Evolutionary conservation across 1,140 invertebrate species (phyloP), one percentile per base, ranked within the genome.

Genomic region (Pseudomyrmex pallidus): DNA sequence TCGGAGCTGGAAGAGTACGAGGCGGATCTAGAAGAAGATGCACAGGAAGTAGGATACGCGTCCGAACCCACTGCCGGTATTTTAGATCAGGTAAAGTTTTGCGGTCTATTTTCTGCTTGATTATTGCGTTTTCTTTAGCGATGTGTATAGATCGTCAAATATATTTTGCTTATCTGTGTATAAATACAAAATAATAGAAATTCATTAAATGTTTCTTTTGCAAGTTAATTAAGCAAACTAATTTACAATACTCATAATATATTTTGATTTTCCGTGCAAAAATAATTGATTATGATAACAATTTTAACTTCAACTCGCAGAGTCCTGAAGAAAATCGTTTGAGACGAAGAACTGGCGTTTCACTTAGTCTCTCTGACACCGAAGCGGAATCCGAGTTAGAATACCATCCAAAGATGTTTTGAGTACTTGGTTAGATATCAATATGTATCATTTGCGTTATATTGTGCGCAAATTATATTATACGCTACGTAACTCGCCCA

Each of bases 41-140:
- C 95, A 61, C 96, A 97, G 89, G 96, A 96, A 92, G 96, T 96
- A 89, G 97, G 97, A 20, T 98, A 98, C 92, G 97, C 96, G 10
- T 98, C 97, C 1, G 97, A 98, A 94, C 97, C 97, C 63, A 96
- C 96, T 62, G 94, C 94, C 80, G 95, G 95, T 74, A 94, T 96
- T 91, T 92, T 95, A 74, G 94, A 95, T 87, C 90, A 94, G 91
- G 95, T 95, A 90, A 92, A 66, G 88, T 95, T 89, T 52, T 92
- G 35, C 89, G 52, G 82, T 61, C 10, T 54, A 61, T 12, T 46
- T 5, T 17, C 17, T 8, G 0, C 35, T 35, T 35, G 44, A 56
- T 72, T 50, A 57, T 13, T 15, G 35, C 8, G 10, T 35, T 57
- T 63, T 22, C 4, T 35, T 35, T 7, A 35, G 35, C 5, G 0